These are phyloP conservation scores for Chascanopsetta lugubris DNA, from an alignment of 2,113 vertebrate genomes.

Conservation along the genomic window DNA sequence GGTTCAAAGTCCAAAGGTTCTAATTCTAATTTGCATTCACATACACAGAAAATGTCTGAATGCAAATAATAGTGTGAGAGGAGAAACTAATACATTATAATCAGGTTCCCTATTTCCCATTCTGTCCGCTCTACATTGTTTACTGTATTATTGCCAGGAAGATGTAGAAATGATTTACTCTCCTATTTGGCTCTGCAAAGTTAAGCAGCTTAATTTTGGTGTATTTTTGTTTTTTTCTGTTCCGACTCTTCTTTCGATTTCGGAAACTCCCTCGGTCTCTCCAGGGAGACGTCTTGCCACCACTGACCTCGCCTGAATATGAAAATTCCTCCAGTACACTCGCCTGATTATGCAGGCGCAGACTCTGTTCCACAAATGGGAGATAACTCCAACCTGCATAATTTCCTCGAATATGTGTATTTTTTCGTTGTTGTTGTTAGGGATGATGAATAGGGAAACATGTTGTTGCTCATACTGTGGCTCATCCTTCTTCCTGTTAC, in stretches of 20 bases:
- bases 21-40: too few relatives aligned
- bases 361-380: constrained; percentile 29
- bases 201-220: constrained; percentile 52
- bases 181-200: constrained; percentile 28
- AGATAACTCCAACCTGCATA: constrained; percentile 48
- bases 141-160: constrained; percentile 17
- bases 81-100: neutral
- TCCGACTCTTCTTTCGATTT: constrained; percentile 26
- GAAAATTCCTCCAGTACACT: constrained; percentile 33
- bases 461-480: constrained; percentile 68
- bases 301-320: constrained; percentile 54
- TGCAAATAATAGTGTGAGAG: neutral
- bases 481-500: constrained; percentile 76
- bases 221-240: constrained; percentile 17
- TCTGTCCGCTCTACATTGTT: constrained; percentile 10
- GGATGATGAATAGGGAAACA: constrained; percentile 65
- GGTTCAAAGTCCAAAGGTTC: too few relatives aligned
- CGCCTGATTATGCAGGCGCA: constrained; percentile 47
- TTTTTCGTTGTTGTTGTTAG: constrained; percentile 32
- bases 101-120: neutral
- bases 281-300: constrained; percentile 32
- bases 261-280: constrained; percentile 11
- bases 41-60: too few relatives aligned
- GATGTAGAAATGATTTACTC: constrained; percentile 32
- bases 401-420: constrained; percentile 33